Conservation (phyloP, 2,888 invertebrate genomes). For the Listrodromus nycthemerus region DNA sequence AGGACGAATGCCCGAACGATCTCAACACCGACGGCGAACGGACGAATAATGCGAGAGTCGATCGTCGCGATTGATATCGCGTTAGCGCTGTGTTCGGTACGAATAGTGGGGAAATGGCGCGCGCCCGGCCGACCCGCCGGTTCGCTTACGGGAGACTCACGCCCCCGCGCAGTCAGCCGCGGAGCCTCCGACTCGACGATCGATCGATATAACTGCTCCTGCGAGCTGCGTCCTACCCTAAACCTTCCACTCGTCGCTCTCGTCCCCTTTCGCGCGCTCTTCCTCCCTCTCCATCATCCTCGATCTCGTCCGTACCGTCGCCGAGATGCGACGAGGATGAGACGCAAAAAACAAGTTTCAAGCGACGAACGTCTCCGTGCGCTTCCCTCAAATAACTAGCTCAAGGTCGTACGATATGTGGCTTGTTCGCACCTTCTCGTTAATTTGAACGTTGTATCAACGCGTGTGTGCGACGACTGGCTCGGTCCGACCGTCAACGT, state of each 20-base stretch:
- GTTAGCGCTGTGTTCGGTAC: constrained; percentile 46
- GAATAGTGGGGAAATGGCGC: constrained; percentile 69
- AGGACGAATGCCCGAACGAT: neutral
- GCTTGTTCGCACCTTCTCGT: constrained; percentile 41
- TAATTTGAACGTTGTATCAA: no score
- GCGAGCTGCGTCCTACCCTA: constrained; percentile 76
- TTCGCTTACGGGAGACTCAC: constrained; percentile 68
- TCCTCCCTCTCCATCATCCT: no score
- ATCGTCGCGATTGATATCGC: constrained; percentile 15
- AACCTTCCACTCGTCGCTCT: constrained; percentile 73
- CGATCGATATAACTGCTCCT: constrained; percentile 84
- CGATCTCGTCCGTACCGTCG: no score
- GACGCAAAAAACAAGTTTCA: no score
- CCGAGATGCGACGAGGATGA: no score
- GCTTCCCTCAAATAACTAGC: neutral
- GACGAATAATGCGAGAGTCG: constrained; percentile 26
- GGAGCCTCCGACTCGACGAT: constrained; percentile 70
- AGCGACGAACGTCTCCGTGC: no score
- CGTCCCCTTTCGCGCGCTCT: constrained; percentile 26
- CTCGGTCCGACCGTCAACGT: constrained; percentile 27
- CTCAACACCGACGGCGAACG: neutral
- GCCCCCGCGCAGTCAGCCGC: constrained; percentile 40
- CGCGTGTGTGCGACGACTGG: constrained; percentile 6
- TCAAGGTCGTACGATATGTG: constrained; percentile 22
- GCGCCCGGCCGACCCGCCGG: constrained; percentile 74